phyloP scores from a whole-genome alignment of 2,113 vertebrate genomes.

The Accipiter cooperii region DNA sequence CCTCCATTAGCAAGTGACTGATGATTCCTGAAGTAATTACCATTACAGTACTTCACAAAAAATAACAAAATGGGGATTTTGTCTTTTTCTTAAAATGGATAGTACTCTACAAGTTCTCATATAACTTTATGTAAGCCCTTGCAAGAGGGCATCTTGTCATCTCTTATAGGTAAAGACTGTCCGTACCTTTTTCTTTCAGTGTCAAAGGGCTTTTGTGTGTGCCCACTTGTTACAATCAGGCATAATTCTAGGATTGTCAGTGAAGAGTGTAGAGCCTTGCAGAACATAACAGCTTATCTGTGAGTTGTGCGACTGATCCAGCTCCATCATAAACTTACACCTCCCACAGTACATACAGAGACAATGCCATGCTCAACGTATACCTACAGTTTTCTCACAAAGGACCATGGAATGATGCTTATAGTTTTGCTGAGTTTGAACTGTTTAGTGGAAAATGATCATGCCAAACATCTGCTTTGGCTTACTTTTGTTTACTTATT shows the following conservation, averaged over 20 bases:
- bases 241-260: neutral
- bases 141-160: neutral
- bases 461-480: neutral
- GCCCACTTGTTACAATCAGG: no score
- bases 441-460: neutral
- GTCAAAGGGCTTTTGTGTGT: neutral
- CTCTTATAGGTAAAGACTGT: neutral
- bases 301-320: rapidly evolving
- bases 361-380: neutral
- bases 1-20: neutral
- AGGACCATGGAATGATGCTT: neutral
- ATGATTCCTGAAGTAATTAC: neutral
- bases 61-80: neutral
- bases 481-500: neutral
- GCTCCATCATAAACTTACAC: neutral
- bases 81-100: neutral
- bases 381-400: neutral
- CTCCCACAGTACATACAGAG: neutral
- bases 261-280: neutral
- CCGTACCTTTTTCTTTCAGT: neutral
- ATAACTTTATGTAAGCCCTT: neutral
- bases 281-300: neutral
- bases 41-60: neutral
- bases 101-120: neutral
- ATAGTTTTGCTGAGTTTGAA: neutral